phyloP scores from a whole-genome alignment of 2,113 vertebrate species.

The Pardalotus punctatus region DNA sequence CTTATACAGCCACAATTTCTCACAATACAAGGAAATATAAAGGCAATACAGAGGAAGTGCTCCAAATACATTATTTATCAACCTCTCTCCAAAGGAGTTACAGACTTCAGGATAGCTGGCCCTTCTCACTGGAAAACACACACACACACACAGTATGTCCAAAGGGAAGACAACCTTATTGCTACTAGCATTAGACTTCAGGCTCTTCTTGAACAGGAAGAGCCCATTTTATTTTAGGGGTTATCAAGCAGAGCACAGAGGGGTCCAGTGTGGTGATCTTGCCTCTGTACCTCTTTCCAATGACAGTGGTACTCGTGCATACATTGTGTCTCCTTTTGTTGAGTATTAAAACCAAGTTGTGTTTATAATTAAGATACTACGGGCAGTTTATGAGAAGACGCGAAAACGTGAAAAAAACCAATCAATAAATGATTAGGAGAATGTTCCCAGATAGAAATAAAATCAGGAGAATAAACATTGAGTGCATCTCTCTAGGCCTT shows the following conservation, averaged over 20 bases:
- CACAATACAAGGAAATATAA: not conserved
- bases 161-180: not conserved
- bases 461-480: not conserved
- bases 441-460: conserved; percentile 1
- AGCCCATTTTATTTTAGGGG: not conserved
- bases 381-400: not conserved
- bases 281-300: not conserved
- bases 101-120: not conserved
- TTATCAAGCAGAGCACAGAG: not conserved
- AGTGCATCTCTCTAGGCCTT: not conserved
- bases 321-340: not conserved
- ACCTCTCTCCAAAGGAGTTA: not conserved
- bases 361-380: not conserved
- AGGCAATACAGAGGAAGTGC: not conserved
- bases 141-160: rapidly evolving
- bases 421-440: conserved; percentile 21
- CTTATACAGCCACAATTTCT: not conserved
- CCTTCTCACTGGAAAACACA: not conserved
- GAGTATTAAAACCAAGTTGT: not conserved
- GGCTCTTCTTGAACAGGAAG: not conserved
- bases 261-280: not conserved
- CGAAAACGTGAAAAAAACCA: not conserved
- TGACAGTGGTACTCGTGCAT: rapidly evolving
- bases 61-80: not conserved
- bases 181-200: not conserved